Evolutionary conservation across 2,888 invertebrate genomes (phyloP).

Genomic region (Ceratothoa steindachneri): DNA sequence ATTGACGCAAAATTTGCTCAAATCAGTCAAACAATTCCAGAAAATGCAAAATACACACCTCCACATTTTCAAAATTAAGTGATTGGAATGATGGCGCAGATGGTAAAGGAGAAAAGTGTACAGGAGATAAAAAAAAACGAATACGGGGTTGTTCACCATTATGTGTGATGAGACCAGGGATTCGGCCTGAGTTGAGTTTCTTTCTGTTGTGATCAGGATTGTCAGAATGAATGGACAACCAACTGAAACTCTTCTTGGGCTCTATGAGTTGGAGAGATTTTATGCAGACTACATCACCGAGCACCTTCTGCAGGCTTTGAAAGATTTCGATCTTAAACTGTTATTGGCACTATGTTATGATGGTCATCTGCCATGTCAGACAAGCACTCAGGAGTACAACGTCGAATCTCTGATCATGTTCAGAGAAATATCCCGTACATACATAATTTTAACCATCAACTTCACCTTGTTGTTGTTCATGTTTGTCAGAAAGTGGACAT

Average conservation of each 20-base stretch:
- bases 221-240: not conserved
- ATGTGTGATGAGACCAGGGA: not conserved
- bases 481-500: too few species aligned
- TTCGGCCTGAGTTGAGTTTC: not conserved
- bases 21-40: not conserved
- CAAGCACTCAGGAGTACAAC: not conserved
- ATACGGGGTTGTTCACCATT: not conserved
- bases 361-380: not conserved
- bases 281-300: not conserved
- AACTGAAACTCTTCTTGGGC: not conserved
- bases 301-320: not conserved
- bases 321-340: not conserved
- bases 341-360: not conserved
- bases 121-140: too few species aligned
- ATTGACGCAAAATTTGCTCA: not conserved
- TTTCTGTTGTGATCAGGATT: not conserved
- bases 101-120: too few species aligned
- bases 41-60: conserved; percentile 9
- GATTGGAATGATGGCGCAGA: not conserved
- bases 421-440: not conserved
- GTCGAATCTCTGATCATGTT: not conserved
- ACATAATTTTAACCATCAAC: not conserved
- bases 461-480: not conserved
- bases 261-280: conserved; percentile 2
- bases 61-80: not conserved